These are phyloP conservation scores for Ceratoteleas bidentatus DNA, from an alignment of 1,140 invertebrate genomes.

Conservation along the genomic window DNA sequence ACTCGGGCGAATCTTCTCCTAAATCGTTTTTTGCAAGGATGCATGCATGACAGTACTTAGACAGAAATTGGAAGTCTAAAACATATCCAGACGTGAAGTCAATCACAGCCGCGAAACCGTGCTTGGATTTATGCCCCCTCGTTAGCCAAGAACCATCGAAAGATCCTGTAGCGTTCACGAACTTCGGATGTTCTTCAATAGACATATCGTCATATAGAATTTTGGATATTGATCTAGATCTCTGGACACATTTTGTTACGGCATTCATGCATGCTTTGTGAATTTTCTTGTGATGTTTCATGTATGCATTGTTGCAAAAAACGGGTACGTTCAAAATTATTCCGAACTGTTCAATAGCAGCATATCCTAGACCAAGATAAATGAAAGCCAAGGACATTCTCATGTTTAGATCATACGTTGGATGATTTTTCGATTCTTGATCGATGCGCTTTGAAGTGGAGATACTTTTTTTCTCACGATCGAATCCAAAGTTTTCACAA, in stretches of 20 bases:
- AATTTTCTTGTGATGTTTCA: constrained; percentile 13
- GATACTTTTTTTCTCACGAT: constrained; percentile 14
- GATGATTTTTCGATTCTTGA: constrained; percentile 16
- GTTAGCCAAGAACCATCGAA: constrained; percentile 18
- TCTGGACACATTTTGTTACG: constrained; percentile 23
- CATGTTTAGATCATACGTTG: constrained; percentile 15
- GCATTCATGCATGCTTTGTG: constrained; percentile 14
- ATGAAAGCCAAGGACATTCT: constrained; percentile 15
- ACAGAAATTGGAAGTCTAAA: constrained; percentile 22
- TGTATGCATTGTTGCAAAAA: constrained; percentile 14
- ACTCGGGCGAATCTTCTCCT: too few relatives aligned
- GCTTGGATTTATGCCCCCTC: constrained; percentile 14
- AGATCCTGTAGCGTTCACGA: constrained; percentile 9
- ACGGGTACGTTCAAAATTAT: constrained; percentile 21
- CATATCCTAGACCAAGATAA: constrained; percentile 20
- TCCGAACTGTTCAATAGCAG: constrained; percentile 19
- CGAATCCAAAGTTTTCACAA: constrained; percentile 11
- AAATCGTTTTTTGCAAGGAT: too few relatives aligned
- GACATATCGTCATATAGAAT: constrained; percentile 25
- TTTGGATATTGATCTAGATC: constrained; percentile 3
- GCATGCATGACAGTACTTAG: too few relatives aligned
- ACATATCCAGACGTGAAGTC: constrained; percentile 5
- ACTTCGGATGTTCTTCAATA: constrained; percentile 8
- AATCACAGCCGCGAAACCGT: constrained; percentile 15
- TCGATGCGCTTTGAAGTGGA: constrained; percentile 18